Conservation (phyloP, 2,113 vertebrate species). For the Columbina picui region DNA sequence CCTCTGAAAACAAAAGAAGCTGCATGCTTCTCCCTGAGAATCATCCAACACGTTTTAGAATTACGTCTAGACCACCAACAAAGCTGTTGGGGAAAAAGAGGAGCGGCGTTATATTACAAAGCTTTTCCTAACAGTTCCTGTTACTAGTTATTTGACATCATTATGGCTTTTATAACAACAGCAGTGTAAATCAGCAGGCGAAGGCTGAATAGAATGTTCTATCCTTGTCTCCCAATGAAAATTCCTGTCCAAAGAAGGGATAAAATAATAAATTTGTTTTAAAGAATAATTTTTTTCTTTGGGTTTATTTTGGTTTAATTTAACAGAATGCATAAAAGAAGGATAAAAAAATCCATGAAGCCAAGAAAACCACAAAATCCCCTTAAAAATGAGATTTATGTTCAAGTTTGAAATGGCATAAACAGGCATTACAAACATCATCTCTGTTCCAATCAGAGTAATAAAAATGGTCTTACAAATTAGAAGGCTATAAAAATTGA, state of each 20-base stretch:
- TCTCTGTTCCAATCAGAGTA: constrained; percentile 10
- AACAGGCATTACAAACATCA: constrained; percentile 15
- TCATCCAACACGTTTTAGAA: neutral
- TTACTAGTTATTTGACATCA: constrained; percentile 50
- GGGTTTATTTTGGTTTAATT: constrained; percentile 64
- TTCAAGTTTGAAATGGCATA: constrained; percentile 45
- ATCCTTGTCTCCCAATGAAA: constrained; percentile 44
- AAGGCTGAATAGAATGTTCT: constrained; percentile 53
- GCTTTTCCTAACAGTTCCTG: constrained; percentile 48
- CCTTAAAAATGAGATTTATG: constrained; percentile 57
- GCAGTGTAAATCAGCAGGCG: constrained; percentile 44
- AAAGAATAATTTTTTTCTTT: constrained; percentile 41
- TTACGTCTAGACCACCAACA: constrained; percentile 56
- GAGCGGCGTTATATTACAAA: constrained; percentile 33
- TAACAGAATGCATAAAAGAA: constrained; percentile 53
- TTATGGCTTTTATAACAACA: constrained; percentile 12
- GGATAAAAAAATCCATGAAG: constrained; percentile 27
- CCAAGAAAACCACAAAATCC: constrained; percentile 64
- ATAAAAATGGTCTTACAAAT: constrained; percentile 32
- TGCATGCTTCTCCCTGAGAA: neutral
- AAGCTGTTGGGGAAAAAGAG: constrained; percentile 31
- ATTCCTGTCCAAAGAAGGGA: constrained; percentile 60
- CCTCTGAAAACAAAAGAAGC: neutral
- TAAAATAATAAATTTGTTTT: constrained; percentile 56
- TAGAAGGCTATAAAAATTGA: constrained; percentile 33